Percentiles rank a stretch among this genome's conserved stretches.
Evolutionary conservation across 2,797 vertebrate genomes (phyloP).

Genomic region (Aldrovandia affinis): DNA sequence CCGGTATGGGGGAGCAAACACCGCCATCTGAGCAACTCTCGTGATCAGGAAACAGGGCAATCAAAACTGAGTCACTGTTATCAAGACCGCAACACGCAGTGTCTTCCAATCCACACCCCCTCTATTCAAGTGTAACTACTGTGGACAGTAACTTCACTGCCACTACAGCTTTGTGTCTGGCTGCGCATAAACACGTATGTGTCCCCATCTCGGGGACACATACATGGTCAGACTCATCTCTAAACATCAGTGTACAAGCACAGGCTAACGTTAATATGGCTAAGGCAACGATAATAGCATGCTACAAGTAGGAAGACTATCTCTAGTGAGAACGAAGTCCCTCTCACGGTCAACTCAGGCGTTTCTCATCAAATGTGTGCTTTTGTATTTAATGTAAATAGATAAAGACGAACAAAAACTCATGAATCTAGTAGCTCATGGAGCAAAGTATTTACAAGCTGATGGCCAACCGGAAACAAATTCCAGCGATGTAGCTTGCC

Average conservation of each 20-base stretch:
- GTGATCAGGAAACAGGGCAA: background rate
- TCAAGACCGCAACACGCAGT: background rate
- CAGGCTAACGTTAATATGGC: background rate
- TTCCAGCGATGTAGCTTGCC: slow-evolving; percentile 23
- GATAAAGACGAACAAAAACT: background rate
- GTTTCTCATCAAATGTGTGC: background rate
- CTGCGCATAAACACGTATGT: background rate
- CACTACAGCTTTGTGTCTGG: background rate
- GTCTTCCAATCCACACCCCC: background rate
- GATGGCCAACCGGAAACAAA: background rate
- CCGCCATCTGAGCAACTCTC: background rate
- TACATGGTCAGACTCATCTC: background rate
- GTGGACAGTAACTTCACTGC: background rate
- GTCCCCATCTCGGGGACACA: background rate
- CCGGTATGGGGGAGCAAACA: background rate
- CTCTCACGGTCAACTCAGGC: background rate
- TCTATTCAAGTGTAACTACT: background rate
- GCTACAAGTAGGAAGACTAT: background rate
- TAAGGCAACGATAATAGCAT: background rate
- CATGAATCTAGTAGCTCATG: background rate
- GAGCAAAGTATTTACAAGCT: background rate
- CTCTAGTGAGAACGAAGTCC: background rate
- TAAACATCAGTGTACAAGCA: background rate
- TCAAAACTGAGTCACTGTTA: background rate
- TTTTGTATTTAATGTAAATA: background rate